Base-by-base conservation (phyloP, 2,888 invertebrate species). In the Alviniconcha strummeri region DNA sequence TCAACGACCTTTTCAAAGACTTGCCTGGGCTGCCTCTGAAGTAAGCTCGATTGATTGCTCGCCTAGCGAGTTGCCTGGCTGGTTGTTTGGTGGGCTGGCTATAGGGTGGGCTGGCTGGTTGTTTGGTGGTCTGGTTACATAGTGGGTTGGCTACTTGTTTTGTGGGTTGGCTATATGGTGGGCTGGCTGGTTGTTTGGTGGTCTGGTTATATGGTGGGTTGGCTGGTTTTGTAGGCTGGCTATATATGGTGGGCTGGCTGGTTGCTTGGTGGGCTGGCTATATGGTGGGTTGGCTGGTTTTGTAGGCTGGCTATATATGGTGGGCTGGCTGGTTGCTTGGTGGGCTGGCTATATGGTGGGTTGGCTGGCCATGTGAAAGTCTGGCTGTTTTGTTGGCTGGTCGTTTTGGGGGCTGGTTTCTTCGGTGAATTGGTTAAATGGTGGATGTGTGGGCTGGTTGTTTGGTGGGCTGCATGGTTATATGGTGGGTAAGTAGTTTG, bases 21-120 rank as follows among this genome's bases (percentile, higher is more conserved):
- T 75, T 80, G 19, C 86, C 86, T 15, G 86, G 84, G 54, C 82
- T 86, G 13, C 86, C 86, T 55, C 52, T 84, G 4, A 82, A 74
- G 84, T 84, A 64, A 82, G 85, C 72, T 4, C n/a, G 5, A 6
- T 13, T 71, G 64, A 6, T 64, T 11, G 64, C 36, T 36, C 36
- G 36, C 36, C 3, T 36, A 36, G 36, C 36, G 36, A 36, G 36
- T 36, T 36, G 36, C 36, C 36, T 36, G 36, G 36, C 36, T 36
- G 36, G 36, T 36, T 36, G 36, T 36, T 36, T 64, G 64, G 64
- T 64, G 64, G 71, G 17, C 17, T 11, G 7, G 36, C 36, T 36
- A 36, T 36, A 36, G 0, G 36, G 36, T 36, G 36, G 36, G 36
- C 36, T 36, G 36, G 36, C 36, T 36, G 36, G 36, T 36, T 36